phyloP scores from a whole-genome alignment of 2,888 invertebrate species.

The Aethes cnicana region DNA sequence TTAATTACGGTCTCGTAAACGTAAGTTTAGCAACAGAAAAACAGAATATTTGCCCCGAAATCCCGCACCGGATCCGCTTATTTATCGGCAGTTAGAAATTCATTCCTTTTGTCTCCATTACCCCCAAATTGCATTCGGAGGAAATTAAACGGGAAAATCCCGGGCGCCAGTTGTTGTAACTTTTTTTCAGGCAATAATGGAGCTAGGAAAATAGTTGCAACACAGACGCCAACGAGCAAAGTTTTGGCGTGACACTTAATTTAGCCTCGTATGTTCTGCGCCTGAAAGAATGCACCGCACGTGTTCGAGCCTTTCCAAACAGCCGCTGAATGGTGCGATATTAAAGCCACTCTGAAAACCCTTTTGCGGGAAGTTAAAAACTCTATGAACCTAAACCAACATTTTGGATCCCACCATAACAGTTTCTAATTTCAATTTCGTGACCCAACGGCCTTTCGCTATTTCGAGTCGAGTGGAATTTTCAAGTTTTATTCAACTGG shows the following conservation, averaged over 20 bases:
- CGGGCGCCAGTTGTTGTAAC: slow-evolving; percentile 39
- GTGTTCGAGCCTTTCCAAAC: slow-evolving; percentile 11
- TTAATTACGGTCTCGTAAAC: not conserved
- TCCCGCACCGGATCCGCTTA: slow-evolving; percentile 6
- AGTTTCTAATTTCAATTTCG: slow-evolving; percentile 12
- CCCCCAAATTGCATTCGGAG: slow-evolving; percentile 46
- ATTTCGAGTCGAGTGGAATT: not conserved
- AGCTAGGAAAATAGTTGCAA: slow-evolving; percentile 45
- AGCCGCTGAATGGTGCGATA: slow-evolving; percentile 10
- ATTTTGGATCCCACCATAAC: slow-evolving; percentile 21
- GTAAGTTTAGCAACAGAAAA: not conserved
- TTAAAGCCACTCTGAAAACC: slow-evolving; percentile 7
- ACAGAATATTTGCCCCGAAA: slow-evolving; percentile 5
- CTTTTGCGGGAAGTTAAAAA: slow-evolving; percentile 15
- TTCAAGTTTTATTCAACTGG: too few species aligned
- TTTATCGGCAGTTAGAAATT: slow-evolving; percentile 19
- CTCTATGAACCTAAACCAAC: slow-evolving; percentile 21
- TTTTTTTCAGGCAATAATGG: slow-evolving; percentile 54
- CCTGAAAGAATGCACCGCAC: slow-evolving; percentile 32
- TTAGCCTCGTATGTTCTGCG: slow-evolving; percentile 41
- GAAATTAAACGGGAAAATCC: slow-evolving; percentile 53
- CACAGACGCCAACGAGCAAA: slow-evolving; percentile 46
- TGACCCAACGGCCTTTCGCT: slow-evolving; percentile 4
- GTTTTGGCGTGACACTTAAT: slow-evolving; percentile 56
- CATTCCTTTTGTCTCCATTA: slow-evolving; percentile 38